Conservation (phyloP, 2,888 invertebrate species). For the Luffia ferchaultella region DNA sequence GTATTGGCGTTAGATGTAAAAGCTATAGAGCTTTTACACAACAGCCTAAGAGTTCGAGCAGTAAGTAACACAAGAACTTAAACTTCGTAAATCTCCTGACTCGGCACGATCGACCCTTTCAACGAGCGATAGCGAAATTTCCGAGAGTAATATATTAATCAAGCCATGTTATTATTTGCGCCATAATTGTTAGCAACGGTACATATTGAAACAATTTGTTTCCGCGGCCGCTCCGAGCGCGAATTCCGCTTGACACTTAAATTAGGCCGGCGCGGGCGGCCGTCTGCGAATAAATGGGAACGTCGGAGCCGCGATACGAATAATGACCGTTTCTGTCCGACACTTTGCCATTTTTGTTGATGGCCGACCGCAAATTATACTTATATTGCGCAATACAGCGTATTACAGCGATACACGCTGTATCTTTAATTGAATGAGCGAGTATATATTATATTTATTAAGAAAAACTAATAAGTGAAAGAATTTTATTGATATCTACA, state of each 20-base stretch:
- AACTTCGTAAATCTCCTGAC: too few relatives aligned
- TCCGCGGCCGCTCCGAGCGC: slow-evolving; percentile 17
- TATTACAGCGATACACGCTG: too few relatives aligned
- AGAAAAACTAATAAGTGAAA: too few relatives aligned
- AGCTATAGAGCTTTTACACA: too few relatives aligned
- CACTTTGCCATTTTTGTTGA: not conserved
- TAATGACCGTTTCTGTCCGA: slow-evolving; percentile 3
- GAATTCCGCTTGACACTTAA: slow-evolving; percentile 34
- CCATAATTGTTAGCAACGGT: slow-evolving; percentile 5
- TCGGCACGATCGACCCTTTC: too few relatives aligned
- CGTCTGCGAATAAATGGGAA: slow-evolving; percentile 32
- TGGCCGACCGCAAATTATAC: not conserved
- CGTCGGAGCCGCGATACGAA: slow-evolving; percentile 13
- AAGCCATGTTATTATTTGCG: slow-evolving; percentile 16
- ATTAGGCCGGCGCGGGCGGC: slow-evolving; percentile 27
- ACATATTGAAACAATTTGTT: slow-evolving; percentile 31
- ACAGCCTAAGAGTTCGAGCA: too few relatives aligned
- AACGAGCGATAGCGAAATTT: too few relatives aligned
- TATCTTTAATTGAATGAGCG: too few relatives aligned
- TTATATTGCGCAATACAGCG: not conserved
- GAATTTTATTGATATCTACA: too few relatives aligned
- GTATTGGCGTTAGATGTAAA: too few relatives aligned
- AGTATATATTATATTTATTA: too few relatives aligned
- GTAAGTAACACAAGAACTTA: too few relatives aligned
- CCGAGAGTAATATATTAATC: not conserved